These are phyloP conservation scores for Rhinella marina DNA, from an alignment of 2,797 vertebrate genomes.

Conservation along the genomic window DNA sequence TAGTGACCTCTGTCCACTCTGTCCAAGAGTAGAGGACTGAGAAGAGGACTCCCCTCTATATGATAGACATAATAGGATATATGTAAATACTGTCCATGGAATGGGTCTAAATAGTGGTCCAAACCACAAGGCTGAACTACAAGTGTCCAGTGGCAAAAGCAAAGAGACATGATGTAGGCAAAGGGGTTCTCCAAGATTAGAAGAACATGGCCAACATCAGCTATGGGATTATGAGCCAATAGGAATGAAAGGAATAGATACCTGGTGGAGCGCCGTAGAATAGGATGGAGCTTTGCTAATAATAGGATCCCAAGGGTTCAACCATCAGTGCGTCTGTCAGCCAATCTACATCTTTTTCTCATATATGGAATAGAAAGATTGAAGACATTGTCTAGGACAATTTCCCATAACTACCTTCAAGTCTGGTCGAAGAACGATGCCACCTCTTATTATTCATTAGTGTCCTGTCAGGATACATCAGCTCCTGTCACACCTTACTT, in stretches of 20 bases:
- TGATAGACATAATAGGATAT: too few relatives aligned
- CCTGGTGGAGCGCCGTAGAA: neutral
- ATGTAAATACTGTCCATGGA: too few relatives aligned
- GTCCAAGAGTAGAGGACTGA: neutral
- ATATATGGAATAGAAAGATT: slow-evolving; percentile 12
- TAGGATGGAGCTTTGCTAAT: neutral
- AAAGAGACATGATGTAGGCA: too few relatives aligned
- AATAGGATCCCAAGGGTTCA: neutral
- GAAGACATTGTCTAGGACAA: slow-evolving; percentile 17
- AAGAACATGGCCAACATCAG: too few relatives aligned
- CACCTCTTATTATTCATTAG: slow-evolving; percentile 44
- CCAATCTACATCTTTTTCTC: neutral
- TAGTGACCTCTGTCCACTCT: neutral
- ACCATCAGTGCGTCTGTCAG: neutral
- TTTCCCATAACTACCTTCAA: slow-evolving; percentile 33
- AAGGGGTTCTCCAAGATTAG: too few relatives aligned
- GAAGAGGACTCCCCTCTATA: too few relatives aligned
- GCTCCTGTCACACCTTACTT: slow-evolving; percentile 14
- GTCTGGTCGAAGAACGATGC: neutral
- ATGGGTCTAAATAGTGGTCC: too few relatives aligned
- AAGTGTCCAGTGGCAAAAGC: too few relatives aligned
- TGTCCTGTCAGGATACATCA: slow-evolving; percentile 37
- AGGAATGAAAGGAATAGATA: neutral
- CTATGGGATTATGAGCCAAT: neutral
- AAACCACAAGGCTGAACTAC: too few relatives aligned